A percentile compares a stretch with the other conserved stretches of the same genome.
Evolutionary conservation across 2,797 vertebrate genomes (phyloP).

Genomic region (Hafferia zeledoni): DNA sequence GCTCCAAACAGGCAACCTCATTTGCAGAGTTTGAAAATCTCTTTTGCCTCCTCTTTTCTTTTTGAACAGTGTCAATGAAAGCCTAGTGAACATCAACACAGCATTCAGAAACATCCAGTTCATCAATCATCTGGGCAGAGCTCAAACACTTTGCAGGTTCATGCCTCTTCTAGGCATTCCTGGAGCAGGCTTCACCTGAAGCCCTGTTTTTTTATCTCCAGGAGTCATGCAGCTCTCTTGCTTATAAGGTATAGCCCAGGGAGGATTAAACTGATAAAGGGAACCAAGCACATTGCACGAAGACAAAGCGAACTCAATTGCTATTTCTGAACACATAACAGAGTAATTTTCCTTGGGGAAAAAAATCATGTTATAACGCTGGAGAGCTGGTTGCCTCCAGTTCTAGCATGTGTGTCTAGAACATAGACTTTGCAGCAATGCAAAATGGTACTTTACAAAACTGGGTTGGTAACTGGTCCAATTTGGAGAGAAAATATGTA

Average conservation of each 20-base stretch:
- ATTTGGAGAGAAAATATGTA: not conserved
- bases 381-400: not conserved
- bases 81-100: not conserved
- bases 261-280: not conserved
- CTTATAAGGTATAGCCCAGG: not conserved
- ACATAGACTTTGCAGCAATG: not conserved
- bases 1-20: not conserved
- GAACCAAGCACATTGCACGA: not conserved
- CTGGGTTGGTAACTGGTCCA: not conserved
- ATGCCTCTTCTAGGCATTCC: not conserved
- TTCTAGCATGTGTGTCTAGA: not conserved
- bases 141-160: not conserved
- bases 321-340: not conserved
- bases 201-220: not conserved
- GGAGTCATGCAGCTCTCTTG: not conserved
- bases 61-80: not conserved
- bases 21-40: not conserved
- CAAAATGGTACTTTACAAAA: not conserved
- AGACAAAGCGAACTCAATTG: not conserved
- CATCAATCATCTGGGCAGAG: not conserved
- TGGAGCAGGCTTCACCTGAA: not conserved
- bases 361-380: not conserved
- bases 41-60: not conserved
- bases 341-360: not conserved
- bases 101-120: not conserved